A percentile compares a stretch with the other conserved stretches of the same genome.
phyloP scores from a whole-genome alignment of 30 jellyfish, hydroid and myxozoan genomes.

The Catostylus mosaicus region DNA sequence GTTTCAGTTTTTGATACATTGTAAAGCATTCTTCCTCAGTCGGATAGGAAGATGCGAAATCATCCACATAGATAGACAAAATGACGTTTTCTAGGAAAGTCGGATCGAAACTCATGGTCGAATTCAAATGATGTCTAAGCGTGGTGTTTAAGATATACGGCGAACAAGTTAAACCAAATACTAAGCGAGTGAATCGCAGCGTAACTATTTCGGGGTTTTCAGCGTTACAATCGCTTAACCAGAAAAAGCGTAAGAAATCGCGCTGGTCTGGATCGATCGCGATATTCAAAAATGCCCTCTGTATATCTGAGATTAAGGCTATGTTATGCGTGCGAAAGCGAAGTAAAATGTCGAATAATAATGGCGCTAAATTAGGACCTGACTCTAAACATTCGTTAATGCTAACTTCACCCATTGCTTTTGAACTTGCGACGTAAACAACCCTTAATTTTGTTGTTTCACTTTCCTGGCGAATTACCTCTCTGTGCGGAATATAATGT shows the following conservation, averaged over 20 bases:
- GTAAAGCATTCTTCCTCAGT: slow-evolving; percentile 14
- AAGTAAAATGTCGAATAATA: slow-evolving; percentile 22
- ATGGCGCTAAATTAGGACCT: slow-evolving; percentile 40
- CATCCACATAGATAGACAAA: slow-evolving; percentile 7
- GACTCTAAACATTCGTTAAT: neutral
- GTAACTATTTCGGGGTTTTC: slow-evolving; percentile 16
- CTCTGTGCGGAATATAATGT: slow-evolving; percentile 53
- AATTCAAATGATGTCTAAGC: neutral
- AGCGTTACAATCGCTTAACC: neutral
- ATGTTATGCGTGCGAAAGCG: slow-evolving; percentile 17
- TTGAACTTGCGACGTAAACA: slow-evolving; percentile 68
- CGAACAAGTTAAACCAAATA: slow-evolving; percentile 4
- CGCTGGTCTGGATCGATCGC: neutral
- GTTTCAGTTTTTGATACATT: slow-evolving; percentile 10
- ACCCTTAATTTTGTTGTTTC: slow-evolving; percentile 43
- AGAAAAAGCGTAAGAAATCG: slow-evolving; percentile 21
- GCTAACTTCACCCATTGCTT: neutral
- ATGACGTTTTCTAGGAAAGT: neutral
- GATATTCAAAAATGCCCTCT: neutral
- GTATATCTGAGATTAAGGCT: neutral
- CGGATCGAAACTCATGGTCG: neutral
- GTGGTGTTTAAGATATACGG: neutral
- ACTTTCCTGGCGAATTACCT: slow-evolving; percentile 1
- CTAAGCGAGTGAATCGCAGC: slow-evolving; percentile 1
- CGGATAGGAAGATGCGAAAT: neutral